Conservation (phyloP, 2,888 invertebrate species). For the Apocheima hispidaria region DNA sequence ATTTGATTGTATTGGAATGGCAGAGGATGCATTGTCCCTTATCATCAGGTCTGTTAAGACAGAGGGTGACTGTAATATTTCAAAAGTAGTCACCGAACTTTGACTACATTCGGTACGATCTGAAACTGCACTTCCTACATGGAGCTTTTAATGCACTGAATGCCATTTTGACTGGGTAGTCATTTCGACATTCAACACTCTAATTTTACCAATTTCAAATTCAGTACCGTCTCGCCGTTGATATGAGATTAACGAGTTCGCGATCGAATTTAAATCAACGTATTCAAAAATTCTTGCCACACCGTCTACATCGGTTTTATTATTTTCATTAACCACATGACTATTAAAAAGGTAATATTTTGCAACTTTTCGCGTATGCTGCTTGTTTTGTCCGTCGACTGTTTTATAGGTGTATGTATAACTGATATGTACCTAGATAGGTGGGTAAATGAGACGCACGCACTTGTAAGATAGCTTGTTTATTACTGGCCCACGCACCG, state of each 20-base stretch:
- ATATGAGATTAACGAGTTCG: background rate
- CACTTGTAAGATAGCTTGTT: too few species aligned
- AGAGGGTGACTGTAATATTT: background rate
- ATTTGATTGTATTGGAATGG: background rate
- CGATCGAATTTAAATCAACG: background rate
- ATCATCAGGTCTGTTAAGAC: background rate
- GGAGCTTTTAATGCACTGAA: too few species aligned
- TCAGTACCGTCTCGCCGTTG: background rate
- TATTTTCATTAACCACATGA: background rate
- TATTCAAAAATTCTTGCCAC: background rate
- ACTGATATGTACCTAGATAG: too few species aligned
- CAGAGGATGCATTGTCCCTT: background rate
- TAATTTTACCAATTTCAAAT: too few species aligned
- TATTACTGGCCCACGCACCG: too few species aligned
- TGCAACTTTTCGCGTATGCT: too few species aligned
- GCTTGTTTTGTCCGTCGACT: too few species aligned
- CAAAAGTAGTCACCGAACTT: background rate
- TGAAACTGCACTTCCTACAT: too few species aligned
- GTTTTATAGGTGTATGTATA: too few species aligned
- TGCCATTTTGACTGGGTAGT: too few species aligned
- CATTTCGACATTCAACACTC: too few species aligned
- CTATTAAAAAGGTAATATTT: background rate
- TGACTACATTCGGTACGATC: background rate
- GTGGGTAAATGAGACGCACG: too few species aligned
- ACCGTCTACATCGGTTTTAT: background rate